Evolutionary conservation across 1,140 invertebrate species (phyloP).

Genomic region (Sycophaga agraensis): DNA sequence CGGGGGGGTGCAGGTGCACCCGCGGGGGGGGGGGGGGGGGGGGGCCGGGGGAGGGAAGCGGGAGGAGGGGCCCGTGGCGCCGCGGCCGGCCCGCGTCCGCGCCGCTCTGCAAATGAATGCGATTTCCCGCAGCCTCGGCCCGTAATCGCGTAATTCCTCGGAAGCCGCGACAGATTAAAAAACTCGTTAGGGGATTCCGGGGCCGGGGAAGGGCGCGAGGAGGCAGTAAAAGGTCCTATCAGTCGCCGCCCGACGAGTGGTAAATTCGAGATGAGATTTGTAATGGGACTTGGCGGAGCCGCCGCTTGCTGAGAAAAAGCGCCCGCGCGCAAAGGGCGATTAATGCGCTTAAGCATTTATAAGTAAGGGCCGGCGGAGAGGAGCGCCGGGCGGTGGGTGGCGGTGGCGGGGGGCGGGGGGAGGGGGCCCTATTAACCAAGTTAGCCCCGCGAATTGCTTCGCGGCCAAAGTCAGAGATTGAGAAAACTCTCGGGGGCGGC

Average conservation of each 20-base stretch:
- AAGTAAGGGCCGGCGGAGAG: not conserved
- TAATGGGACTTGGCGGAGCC: not conserved
- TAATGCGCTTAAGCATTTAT: constrained; percentile 36
- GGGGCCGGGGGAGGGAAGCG: not conserved
- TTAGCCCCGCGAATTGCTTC: constrained; percentile 52
- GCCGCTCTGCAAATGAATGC: too few species aligned
- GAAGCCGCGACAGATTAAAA: too few species aligned
- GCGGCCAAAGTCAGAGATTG: constrained; percentile 50
- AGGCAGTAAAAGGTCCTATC: too few species aligned
- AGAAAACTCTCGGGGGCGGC: constrained; percentile 41
- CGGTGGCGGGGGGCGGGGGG: constrained; percentile 16
- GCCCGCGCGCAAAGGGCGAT: constrained; percentile 22
- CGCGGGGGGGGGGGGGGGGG: not conserved
- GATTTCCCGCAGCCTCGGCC: too few species aligned
- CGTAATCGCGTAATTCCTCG: too few species aligned
- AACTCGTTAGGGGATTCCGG: too few species aligned
- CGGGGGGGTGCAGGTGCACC: not conserved
- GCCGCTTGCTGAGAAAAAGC: not conserved
- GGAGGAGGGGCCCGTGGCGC: not conserved
- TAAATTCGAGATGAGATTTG: constrained; percentile 6
- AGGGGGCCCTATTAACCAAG: constrained; percentile 42
- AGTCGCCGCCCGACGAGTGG: too few species aligned
- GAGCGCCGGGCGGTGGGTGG: not conserved
- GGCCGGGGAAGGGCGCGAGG: too few species aligned
- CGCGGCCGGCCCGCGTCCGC: too few species aligned